Evolutionary conservation across 2,797 vertebrate genomes (phyloP), one percentile per base, ranked within the genome.

Genomic region (Fistularia commersonii): DNA sequence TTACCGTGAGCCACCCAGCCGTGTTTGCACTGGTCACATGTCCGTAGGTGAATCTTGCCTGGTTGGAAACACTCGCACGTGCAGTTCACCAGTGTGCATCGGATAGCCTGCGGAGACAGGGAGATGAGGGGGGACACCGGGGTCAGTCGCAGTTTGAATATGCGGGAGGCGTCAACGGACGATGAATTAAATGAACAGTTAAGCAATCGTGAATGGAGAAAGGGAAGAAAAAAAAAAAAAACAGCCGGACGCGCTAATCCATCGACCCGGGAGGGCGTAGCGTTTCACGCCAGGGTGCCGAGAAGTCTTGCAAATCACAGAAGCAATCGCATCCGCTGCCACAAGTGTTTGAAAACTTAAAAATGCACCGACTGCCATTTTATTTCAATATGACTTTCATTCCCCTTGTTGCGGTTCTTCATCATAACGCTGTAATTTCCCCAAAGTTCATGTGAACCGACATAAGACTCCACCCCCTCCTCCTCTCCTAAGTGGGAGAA

Each of bases 41-140:
- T 98, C 76, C 96, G 91, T 81, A 98, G 91, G 91, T 97, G 95
- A 89, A 98, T 98, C 92, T 98, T 99, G 66, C 97, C 97, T 0
- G 97, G 97, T 84, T 98, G 97, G 90, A 98, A 99, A 92, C 97
- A 98, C 89, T 98, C 96, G 79, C 96, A 99, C 3, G 95, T 96
- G 92, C 97, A 99, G 91, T 98, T 99, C 87, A 98, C 95, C 93
- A 98, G 88, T 82, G 97, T 99, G 90, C 96, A 99, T 84, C 95
- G 96, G 87, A 98, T 99, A 85, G 97, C 96, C 97, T 99, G 82
- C 51, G 46, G 58, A 23, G 48, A 35, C 34, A 35, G 34, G 8
- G 34, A n/a, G 34, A 35, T 8, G 8, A 8, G 8, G 41, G 50
- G 39, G 61, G 3, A 50, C 31, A 48, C 32, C 12, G 31, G 45